Evolutionary conservation across 2,888 invertebrate species (phyloP).

Genomic region (Nomada fabriciana): DNA sequence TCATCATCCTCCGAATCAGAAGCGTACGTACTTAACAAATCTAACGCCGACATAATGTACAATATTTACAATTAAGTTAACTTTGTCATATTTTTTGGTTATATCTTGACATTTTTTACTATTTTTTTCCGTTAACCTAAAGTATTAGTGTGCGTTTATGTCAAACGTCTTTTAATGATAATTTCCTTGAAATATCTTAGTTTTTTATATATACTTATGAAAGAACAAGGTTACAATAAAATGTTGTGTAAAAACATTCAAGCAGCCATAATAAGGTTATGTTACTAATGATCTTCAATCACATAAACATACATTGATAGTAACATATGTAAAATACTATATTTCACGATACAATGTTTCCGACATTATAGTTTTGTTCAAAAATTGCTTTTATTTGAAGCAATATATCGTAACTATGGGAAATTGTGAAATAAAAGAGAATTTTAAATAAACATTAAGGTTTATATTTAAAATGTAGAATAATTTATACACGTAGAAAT

Average conservation of each 20-base stretch:
- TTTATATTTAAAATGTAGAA: conserved; percentile 6
- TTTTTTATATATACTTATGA: background rate
- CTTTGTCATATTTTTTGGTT: conserved; percentile 19
- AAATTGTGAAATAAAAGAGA: background rate
- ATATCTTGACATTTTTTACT: conserved; percentile 4
- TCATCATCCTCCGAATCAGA: conserved; percentile 78
- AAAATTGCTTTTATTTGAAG: too few species aligned
- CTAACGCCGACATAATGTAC: conserved; percentile 75
- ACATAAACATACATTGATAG: background rate
- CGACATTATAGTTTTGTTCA: too few species aligned
- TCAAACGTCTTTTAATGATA: background rate
- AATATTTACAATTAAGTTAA: background rate
- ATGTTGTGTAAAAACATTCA: background rate
- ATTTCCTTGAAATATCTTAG: background rate
- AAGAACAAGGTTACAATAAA: background rate
- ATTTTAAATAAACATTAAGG: background rate
- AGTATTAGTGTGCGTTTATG: background rate
- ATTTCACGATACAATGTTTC: background rate
- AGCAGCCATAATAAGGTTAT: background rate
- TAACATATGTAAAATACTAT: background rate
- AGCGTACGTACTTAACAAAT: conserved; percentile 76
- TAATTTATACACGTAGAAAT: background rate
- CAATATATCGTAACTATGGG: background rate
- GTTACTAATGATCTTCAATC: background rate
- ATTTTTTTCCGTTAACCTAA: background rate